These are phyloP conservation scores for Phrynocephalus versicolor DNA, from an alignment of 2,113 vertebrate genomes.

Conservation along the genomic window DNA sequence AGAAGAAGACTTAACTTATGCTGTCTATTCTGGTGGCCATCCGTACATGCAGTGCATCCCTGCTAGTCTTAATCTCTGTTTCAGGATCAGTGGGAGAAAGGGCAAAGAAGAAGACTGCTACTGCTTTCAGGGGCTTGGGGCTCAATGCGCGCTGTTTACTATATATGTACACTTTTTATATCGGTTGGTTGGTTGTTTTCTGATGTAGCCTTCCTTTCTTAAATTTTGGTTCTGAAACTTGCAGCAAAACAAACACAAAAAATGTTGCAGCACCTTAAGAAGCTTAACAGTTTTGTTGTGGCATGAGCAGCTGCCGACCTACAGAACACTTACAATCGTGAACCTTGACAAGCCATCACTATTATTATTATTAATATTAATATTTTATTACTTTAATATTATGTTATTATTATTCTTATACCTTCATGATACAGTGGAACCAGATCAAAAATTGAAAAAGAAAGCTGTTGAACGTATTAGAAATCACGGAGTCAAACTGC, in stretches of 20 bases:
- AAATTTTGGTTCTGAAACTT: slow-evolving; percentile 53
- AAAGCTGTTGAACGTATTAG: slow-evolving; percentile 39
- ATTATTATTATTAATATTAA: slow-evolving; percentile 45
- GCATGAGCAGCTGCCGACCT: background rate
- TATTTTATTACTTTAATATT: slow-evolving; percentile 43
- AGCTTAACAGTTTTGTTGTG: slow-evolving; percentile 49
- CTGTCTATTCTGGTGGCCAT: slow-evolving; percentile 66
- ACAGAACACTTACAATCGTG: background rate
- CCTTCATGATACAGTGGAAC: slow-evolving; percentile 34
- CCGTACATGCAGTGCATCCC: slow-evolving; percentile 61
- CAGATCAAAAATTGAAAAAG: slow-evolving; percentile 61
- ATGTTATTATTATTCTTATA: background rate
- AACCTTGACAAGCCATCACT: slow-evolving; percentile 12
- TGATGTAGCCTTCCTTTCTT: slow-evolving; percentile 44
- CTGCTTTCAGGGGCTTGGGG: slow-evolving; percentile 23
- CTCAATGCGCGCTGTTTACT: slow-evolving; percentile 45
- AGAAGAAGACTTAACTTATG: slow-evolving; percentile 62
- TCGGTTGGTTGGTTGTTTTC: slow-evolving; percentile 53
- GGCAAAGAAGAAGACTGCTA: slow-evolving; percentile 50
- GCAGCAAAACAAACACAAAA: slow-evolving; percentile 48
- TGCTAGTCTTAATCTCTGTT: slow-evolving; percentile 60
- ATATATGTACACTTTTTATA: slow-evolving; percentile 50
- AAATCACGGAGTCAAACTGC: no score
- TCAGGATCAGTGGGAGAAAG: slow-evolving; percentile 51
- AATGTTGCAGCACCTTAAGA: slow-evolving; percentile 54